phyloP scores from a whole-genome alignment of 2,113 vertebrate species.

The Microcebus jonahi region DNA sequence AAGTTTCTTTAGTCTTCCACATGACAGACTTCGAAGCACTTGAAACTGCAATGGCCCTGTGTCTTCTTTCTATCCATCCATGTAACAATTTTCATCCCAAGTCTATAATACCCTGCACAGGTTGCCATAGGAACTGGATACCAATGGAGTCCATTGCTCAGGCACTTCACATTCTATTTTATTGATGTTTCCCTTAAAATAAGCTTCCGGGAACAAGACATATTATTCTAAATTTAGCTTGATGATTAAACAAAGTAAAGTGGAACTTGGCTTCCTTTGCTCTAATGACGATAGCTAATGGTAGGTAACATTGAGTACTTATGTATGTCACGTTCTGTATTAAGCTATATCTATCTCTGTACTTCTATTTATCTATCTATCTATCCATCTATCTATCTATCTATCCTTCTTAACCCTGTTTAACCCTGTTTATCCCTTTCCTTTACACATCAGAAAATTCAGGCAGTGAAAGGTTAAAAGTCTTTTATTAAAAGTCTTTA shows the following conservation, averaged over 20 bases:
- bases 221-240: not conserved
- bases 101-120: not conserved
- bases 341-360: not conserved
- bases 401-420: not conserved
- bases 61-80: not conserved
- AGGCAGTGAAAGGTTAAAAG: not conserved
- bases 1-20: not conserved
- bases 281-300: not conserved
- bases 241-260: not conserved
- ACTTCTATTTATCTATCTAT: not conserved
- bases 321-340: not conserved
- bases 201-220: not conserved
- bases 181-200: not conserved
- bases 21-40: not conserved
- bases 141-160: fast-evolving
- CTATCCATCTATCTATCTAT: not conserved
- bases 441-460: not conserved
- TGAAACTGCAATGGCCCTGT: not conserved
- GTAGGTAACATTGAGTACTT: not conserved
- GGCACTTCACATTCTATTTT: not conserved
- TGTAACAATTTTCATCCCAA: not conserved
- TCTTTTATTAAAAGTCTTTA: not conserved
- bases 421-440: not conserved
- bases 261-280: not conserved
- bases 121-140: not conserved